Evolutionary conservation across 2,113 vertebrate genomes (phyloP), one percentile per base, ranked within the genome.

Genomic region (Myrmophylax atrothorax): DNA sequence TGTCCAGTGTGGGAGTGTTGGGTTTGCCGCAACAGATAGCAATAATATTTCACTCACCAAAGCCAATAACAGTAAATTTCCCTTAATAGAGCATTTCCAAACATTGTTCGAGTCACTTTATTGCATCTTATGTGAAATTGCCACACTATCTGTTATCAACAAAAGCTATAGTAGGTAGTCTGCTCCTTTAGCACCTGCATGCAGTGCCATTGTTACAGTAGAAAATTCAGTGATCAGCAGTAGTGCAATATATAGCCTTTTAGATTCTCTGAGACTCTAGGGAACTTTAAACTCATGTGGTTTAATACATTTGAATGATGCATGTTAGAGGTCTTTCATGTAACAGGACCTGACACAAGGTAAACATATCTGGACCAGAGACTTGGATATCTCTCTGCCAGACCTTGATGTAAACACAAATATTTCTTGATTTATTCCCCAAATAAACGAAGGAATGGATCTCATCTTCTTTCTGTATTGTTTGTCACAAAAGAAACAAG

Each of bases 31-130:
- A 40, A 80, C 37, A 78, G 47, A 40, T 8, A 68, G 73, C 66
- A 75, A 56, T 67, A 89, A 59, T 89, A 87, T 81, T 81, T 92
- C 93, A 84, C 38, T 88, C 76, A 40, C 17, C 60, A 78, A 75
- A 92, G 62, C n/a, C 28, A 88, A 14, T 85, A 88, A 18, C 28
- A 70, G 42, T 80, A 59, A 37, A 86, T 80, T 90, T 90, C 25
- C n/a, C 31, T 62, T 88, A 93, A 81, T 1, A 78, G n/a, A 83
- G 18, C n/a, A 35, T 90, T 95, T 96, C 15, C 73, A 81, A 72
- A 25, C 13, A 70, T 62, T 78, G 50, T 74, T 81, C 28, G 67
- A n/a, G 52, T 74, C 38, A 64, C 53, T 62, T 84, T 44, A 66
- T 70, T 92, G 18, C 35, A 23, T 63, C 67, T 62, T 70, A 28